phyloP scores from a whole-genome alignment of 2,797 vertebrate genomes.

The Cephalopachus bancanus region DNA sequence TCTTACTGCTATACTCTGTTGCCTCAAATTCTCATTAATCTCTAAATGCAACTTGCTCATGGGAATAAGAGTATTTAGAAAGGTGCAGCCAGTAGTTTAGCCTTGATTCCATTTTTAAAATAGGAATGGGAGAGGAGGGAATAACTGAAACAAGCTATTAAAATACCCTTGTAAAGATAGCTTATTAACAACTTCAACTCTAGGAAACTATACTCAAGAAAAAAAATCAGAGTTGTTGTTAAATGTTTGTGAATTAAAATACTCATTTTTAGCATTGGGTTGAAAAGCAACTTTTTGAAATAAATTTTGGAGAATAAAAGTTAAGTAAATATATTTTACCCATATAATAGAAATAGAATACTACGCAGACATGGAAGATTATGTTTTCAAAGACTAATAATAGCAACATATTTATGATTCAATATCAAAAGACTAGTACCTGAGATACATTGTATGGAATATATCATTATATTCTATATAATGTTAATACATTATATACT shows the following conservation, averaged over 20 bases:
- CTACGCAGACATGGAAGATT: background rate
- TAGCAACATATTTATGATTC: background rate
- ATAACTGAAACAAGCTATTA: conserved; percentile 47
- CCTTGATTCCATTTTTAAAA: conserved; percentile 43
- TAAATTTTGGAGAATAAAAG: conserved; percentile 27
- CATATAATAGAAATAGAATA: background rate
- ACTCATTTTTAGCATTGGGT: background rate
- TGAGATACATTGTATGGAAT: background rate
- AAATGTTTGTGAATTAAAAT: background rate
- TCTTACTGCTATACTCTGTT: conserved; percentile 35
- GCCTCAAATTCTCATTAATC: conserved; percentile 56
- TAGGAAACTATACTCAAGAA: background rate
- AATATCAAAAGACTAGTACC: background rate
- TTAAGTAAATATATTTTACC: background rate
- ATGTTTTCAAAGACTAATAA: conserved; percentile 20
- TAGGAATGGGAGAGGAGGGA: background rate
- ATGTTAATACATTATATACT: background rate
- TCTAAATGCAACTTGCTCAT: conserved; percentile 37
- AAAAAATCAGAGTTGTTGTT: background rate
- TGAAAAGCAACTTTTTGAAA: conserved; percentile 5
- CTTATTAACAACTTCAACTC: background rate
- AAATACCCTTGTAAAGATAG: conserved; percentile 24
- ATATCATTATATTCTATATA: background rate
- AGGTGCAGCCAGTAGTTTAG: background rate
- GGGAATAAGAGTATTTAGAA: conserved; percentile 56